A percentile compares a stretch with the other conserved stretches of the same genome.
Evolutionary conservation across 2,888 invertebrate genomes (phyloP).

Genomic region (Limenitis camilla): DNA sequence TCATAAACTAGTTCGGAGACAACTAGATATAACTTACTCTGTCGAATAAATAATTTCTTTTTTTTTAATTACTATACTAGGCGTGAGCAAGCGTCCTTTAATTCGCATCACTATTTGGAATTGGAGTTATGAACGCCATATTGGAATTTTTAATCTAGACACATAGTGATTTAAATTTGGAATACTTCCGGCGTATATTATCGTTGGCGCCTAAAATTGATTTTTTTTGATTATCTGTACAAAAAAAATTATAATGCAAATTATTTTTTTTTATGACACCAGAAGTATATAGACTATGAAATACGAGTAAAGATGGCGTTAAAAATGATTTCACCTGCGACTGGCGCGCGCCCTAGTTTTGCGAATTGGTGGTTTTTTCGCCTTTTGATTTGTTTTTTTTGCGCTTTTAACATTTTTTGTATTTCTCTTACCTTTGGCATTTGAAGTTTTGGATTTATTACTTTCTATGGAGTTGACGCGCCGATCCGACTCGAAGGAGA

Average conservation of each 20-base stretch:
- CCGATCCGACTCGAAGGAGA: conserved; percentile 57
- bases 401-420: no score
- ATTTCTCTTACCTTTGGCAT: conserved; percentile 32
- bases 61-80: conserved; percentile 26
- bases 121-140: conserved; percentile 24
- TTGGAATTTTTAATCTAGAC: conserved; percentile 10
- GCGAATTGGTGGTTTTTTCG: conserved; percentile 42
- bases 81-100: conserved; percentile 47
- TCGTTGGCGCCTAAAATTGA: neutral
- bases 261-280: neutral
- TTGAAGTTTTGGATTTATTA: conserved; percentile 36
- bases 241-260: no score
- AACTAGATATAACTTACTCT: conserved; percentile 43
- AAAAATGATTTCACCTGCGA: conserved; percentile 47
- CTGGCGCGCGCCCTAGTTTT: conserved; percentile 42
- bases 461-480: conserved; percentile 50
- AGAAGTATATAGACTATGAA: conserved; percentile 31
- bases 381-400: conserved; percentile 34
- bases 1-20: conserved; percentile 26
- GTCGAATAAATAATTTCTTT: conserved; percentile 40
- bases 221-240: no score
- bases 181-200: conserved; percentile 2
- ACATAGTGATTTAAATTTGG: neutral
- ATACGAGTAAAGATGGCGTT: conserved; percentile 3
- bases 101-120: conserved; percentile 54